Evolutionary conservation across 1,140 invertebrate genomes (phyloP), one percentile per base, ranked within the genome.

Genomic region (Drosophila equinoxialis): DNA sequence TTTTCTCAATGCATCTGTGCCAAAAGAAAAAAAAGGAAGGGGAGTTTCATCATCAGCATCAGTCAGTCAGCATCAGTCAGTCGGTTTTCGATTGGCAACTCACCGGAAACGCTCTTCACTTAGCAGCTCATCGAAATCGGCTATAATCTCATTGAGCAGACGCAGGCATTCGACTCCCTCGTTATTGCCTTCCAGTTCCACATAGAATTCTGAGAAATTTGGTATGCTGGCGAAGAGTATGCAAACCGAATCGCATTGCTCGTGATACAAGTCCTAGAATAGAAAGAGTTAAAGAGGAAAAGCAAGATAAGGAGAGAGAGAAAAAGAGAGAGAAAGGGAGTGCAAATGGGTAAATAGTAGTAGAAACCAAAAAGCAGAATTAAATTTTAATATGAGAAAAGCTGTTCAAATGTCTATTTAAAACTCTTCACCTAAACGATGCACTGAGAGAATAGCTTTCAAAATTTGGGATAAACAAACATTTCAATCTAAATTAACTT

Each of bases 121-220:
- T 0, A 98, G 94, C 59, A 98, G 93, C 92, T 98, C 96, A 92
- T 99, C 98, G 92, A 99, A 99, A 93, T 99, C 98, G 0, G 97
- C 98, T 63, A 99, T 98, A 81, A 99, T 99, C 94, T 99, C 98
- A 93, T 99, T 99, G 3, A 99, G 94, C 0, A 99, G 94, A 51
- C 98, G 93, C 30, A 99, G 94, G 92, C 98, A 99, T 92, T 99
- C 98, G 11, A 99, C 96, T 1, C 98, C 98, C 92, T 98, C 97
- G 92, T 98, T 98, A 92, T 97, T 98, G 48, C 96, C 96, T 91
- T 98, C 98, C 35, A 98, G 93, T 91, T 99, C 97, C 51, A 98
- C 96, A 92, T 99, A 99, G 93, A 99, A 99, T 81, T 99, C 98
- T 1, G 97, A 98, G 93, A 99, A 99, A 93, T 99, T 99, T 1